Evolutionary conservation across 2,888 invertebrate species (phyloP).

Genomic region (Pocota personata): DNA sequence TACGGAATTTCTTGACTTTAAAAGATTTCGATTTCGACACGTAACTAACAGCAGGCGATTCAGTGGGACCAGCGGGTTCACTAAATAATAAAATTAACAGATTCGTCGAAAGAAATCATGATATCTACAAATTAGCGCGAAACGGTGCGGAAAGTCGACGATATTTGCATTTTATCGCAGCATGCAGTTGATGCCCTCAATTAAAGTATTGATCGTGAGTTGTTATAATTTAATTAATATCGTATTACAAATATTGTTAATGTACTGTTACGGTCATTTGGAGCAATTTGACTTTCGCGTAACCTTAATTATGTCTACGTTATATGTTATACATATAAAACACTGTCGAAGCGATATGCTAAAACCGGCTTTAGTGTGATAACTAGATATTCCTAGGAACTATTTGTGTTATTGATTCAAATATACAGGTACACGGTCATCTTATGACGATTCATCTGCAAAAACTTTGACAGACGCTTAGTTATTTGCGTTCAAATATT

Average conservation of each 20-base stretch:
- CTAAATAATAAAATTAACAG: constrained; percentile 64
- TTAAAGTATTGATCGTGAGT: constrained; percentile 56
- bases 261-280: constrained; percentile 26
- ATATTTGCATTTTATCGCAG: constrained; percentile 52
- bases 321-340: too few relatives aligned
- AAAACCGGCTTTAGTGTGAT: too few relatives aligned
- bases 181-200: constrained; percentile 50
- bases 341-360: too few relatives aligned
- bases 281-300: constrained; percentile 29
- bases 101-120: constrained; percentile 43
- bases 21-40: constrained; percentile 42
- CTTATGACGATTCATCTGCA: too few relatives aligned
- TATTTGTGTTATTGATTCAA: too few relatives aligned
- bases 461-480: too few relatives aligned
- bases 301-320: neutral
- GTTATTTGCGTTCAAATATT: too few relatives aligned
- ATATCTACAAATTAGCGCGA: constrained; percentile 59
- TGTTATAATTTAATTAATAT: constrained; percentile 66
- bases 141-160: constrained; percentile 53
- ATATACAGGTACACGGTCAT: too few relatives aligned
- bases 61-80: neutral
- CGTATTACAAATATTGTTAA: constrained; percentile 45
- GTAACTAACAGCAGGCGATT: constrained; percentile 34
- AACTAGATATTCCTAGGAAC: too few relatives aligned
- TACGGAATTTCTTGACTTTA: neutral